These are phyloP conservation scores for Vanessa tameamea DNA, from an alignment of 1,140 invertebrate genomes.

Conservation along the genomic window DNA sequence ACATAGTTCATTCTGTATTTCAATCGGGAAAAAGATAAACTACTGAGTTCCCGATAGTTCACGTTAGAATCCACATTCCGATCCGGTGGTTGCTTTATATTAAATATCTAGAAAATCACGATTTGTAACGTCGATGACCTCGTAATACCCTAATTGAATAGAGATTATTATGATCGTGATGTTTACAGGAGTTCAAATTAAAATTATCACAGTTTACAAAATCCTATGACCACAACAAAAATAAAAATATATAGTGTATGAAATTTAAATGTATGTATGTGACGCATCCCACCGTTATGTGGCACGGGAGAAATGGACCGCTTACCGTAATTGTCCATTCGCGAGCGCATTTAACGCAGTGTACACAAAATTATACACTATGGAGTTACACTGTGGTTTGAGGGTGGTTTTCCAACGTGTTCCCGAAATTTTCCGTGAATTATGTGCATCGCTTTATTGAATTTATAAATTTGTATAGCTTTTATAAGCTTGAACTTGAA, in stretches of 20 bases:
- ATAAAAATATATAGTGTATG: conserved; percentile 4
- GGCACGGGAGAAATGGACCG: conserved; percentile 54
- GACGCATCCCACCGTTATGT: conserved; percentile 35
- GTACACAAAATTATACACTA: conserved; percentile 58
- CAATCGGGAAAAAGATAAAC: no score
- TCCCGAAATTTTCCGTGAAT: conserved; percentile 23
- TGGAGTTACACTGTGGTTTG: conserved; percentile 39
- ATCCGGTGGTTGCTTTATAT: no score
- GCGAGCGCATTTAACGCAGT: conserved; percentile 55
- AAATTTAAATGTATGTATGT: conserved; percentile 20
- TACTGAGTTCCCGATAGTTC: no score
- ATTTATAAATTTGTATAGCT: conserved; percentile 6
- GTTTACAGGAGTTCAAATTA: neutral
- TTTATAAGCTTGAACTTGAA: conserved; percentile 6
- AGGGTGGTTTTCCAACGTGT: conserved; percentile 28
- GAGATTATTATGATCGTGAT: no score
- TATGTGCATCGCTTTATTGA: conserved; percentile 14
- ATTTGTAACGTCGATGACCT: no score
- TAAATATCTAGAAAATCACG: no score
- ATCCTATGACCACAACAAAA: neutral
- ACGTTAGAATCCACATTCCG: no score
- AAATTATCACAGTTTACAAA: neutral
- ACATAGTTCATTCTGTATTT: no score
- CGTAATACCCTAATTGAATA: no score
- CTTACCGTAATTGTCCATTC: conserved; percentile 64